phyloP scores from a whole-genome alignment of 1,140 invertebrate species.

The Drosophila melanogaster region DNA sequence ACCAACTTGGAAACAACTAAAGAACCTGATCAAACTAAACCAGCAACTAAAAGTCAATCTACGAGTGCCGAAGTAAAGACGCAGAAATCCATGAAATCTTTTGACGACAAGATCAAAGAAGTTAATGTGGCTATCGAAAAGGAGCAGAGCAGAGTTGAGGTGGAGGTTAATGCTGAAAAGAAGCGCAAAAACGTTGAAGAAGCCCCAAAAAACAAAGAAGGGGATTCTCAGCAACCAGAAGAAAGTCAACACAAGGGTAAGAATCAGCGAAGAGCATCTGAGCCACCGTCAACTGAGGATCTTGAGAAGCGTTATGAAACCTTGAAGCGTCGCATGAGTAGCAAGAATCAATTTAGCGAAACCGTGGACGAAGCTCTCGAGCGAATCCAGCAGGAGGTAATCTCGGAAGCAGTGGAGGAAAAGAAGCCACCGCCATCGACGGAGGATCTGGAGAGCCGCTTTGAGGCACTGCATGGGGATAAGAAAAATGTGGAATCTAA shows the following conservation, averaged over 20 bases:
- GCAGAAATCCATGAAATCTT: constrained; percentile 32
- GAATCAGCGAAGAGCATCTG: constrained; percentile 64
- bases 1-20: constrained; percentile 29
- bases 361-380: constrained; percentile 57
- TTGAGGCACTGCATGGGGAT: constrained; percentile 59
- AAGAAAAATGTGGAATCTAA: constrained; percentile 11
- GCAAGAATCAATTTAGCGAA: constrained; percentile 54
- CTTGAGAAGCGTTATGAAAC: constrained; percentile 75
- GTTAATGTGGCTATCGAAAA: constrained; percentile 24
- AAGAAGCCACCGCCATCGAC: constrained; percentile 50
- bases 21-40: constrained; percentile 15
- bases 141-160: constrained; percentile 1
- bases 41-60: not conserved
- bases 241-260: constrained; percentile 13
- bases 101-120: constrained; percentile 49
- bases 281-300: constrained; percentile 79
- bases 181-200: not conserved
- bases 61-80: constrained; percentile 6
- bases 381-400: constrained; percentile 62
- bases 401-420: constrained; percentile 44
- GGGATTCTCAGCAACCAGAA: not conserved
- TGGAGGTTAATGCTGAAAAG: not conserved
- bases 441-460: constrained; percentile 69
- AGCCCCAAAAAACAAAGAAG: not conserved
- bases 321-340: constrained; percentile 75